A percentile compares a stretch with the other conserved stretches of the same genome.
phyloP scores from a whole-genome alignment of 2,888 invertebrate genomes.

The Dynastes hyllus region DNA sequence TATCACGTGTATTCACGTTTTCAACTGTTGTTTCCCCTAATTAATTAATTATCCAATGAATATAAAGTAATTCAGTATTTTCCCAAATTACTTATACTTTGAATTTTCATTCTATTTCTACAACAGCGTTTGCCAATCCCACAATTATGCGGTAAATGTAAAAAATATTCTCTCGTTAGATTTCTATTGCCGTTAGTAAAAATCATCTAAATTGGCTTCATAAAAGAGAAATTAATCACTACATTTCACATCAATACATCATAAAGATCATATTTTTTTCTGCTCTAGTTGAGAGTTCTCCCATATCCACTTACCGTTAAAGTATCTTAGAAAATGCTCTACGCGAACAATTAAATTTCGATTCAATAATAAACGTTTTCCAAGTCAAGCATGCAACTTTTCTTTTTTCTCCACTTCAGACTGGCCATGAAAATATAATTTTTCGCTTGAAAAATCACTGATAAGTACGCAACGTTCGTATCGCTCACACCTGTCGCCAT shows the following conservation, averaged over 20 bases:
- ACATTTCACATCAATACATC: background rate
- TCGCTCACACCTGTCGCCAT: conserved; percentile 31
- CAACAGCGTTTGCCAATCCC: too few species aligned
- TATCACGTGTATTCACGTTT: too few species aligned
- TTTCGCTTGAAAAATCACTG: conserved; percentile 45
- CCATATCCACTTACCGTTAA: conserved; percentile 7
- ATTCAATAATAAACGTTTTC: conserved; percentile 33
- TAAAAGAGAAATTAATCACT: conserved; percentile 11
- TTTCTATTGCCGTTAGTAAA: background rate
- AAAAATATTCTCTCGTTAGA: background rate
- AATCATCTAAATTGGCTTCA: background rate
- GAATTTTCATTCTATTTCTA: too few species aligned
- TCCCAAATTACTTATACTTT: too few species aligned
- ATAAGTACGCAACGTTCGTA: conserved; percentile 35
- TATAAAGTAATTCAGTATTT: too few species aligned
- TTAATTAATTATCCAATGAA: too few species aligned
- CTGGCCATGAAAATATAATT: conserved; percentile 36
- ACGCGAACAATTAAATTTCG: conserved; percentile 22
- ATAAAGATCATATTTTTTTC: conserved; percentile 5
- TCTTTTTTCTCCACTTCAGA: conserved; percentile 19
- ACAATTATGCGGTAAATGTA: background rate
- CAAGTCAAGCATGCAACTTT: conserved; percentile 30
- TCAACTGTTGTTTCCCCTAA: too few species aligned
- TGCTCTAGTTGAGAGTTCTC: background rate
- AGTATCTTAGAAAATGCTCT: conserved; percentile 22